phyloP scores from a whole-genome alignment of 2,888 invertebrate species.

The Chrysina gloriosa region DNA sequence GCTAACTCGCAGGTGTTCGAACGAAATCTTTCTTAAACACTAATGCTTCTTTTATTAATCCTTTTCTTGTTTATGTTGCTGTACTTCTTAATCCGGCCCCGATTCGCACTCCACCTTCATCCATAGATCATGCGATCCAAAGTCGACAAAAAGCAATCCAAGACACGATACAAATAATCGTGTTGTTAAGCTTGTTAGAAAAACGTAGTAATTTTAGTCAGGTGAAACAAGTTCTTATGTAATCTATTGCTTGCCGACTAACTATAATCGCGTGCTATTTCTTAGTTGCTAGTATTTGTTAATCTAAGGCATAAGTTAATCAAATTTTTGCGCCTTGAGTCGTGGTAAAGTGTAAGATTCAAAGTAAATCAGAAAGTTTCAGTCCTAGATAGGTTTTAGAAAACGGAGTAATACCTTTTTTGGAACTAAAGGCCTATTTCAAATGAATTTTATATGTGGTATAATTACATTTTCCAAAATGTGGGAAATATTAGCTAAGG shows the following conservation, averaged over 20 bases:
- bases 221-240: neutral
- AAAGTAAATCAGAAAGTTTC: too few relatives aligned
- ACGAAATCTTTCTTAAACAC: constrained; percentile 51
- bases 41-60: constrained; percentile 30
- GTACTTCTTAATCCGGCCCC: constrained; percentile 3
- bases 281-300: too few relatives aligned
- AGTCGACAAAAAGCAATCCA: neutral
- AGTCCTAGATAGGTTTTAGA: too few relatives aligned
- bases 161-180: neutral
- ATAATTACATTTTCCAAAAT: too few relatives aligned
- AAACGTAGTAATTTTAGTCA: neutral
- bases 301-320: too few relatives aligned
- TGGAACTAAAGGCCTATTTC: too few relatives aligned
- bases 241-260: neutral
- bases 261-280: neutral
- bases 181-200: neutral
- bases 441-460: too few relatives aligned
- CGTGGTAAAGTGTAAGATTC: too few relatives aligned
- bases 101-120: neutral
- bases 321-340: too few relatives aligned
- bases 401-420: too few relatives aligned
- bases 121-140: neutral
- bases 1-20: constrained; percentile 56
- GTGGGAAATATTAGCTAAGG: too few relatives aligned
- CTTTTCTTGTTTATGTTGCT: constrained; percentile 3